These are phyloP conservation scores for Heliconius cydno DNA, from an alignment of 2,888 invertebrate genomes.

Conservation along the genomic window DNA sequence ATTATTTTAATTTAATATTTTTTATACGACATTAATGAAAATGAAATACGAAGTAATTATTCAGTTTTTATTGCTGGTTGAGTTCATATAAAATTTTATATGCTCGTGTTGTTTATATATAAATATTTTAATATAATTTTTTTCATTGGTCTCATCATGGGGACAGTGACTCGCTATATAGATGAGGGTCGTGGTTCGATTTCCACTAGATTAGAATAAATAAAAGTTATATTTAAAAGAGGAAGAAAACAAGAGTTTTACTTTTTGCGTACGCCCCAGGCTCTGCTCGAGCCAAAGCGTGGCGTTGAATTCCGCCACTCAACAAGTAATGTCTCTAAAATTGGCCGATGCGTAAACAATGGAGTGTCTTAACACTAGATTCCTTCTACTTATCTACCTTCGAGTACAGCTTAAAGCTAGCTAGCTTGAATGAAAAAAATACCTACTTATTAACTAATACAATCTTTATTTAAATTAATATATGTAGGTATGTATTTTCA, in stretches of 20 bases:
- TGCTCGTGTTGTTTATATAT: neutral
- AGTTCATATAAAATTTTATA: neutral
- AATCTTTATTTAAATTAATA: neutral
- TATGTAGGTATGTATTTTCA: neutral
- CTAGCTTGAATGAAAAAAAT: no score
- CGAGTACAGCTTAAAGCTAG: no score
- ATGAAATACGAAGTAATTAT: constrained; percentile 37
- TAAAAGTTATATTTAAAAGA: no score
- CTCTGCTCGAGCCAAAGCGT: no score
- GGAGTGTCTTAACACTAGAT: no score
- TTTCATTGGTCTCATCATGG: neutral
- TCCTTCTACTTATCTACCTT: no score
- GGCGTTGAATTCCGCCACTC: no score
- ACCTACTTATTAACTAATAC: no score
- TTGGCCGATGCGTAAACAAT: no score
- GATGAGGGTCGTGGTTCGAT: neutral
- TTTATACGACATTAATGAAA: constrained; percentile 38
- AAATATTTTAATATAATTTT: neutral
- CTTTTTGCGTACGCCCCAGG: no score
- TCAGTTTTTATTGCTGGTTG: constrained; percentile 19
- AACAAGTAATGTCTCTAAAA: no score
- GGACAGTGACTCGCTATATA: neutral
- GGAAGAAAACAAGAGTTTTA: no score
- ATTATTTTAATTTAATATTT: constrained; percentile 48
- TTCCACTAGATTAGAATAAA: neutral